Evolutionary conservation across 2,797 vertebrate species (phyloP).

Genomic region (Pygocentrus nattereri): DNA sequence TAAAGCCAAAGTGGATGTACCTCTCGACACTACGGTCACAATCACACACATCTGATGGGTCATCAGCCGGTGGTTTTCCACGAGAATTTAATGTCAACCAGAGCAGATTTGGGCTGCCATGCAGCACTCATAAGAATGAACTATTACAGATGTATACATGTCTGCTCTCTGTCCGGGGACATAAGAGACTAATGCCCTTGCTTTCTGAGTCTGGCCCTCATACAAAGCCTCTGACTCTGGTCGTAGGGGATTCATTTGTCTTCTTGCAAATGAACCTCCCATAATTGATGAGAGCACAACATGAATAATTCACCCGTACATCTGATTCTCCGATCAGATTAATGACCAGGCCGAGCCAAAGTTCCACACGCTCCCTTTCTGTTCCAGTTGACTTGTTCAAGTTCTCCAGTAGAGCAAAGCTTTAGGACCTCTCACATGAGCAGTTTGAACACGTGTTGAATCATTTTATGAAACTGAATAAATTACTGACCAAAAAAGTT

Average conservation of each 20-base stretch:
- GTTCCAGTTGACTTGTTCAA: background rate
- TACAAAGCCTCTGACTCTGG: constrained; percentile 34
- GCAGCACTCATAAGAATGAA: background rate
- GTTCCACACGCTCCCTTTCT: background rate
- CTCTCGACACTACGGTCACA: background rate
- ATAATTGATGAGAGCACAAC: constrained; percentile 75
- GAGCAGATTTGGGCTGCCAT: background rate
- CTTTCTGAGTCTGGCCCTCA: background rate
- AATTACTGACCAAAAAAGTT: too few species aligned
- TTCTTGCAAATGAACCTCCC: constrained; percentile 58
- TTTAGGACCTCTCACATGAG: background rate
- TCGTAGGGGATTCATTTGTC: constrained; percentile 36
- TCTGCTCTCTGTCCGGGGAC: constrained; percentile 1
- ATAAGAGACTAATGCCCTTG: background rate
- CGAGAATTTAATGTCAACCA: background rate
- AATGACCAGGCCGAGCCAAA: constrained; percentile 58
- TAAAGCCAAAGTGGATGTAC: background rate
- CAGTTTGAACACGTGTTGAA: background rate
- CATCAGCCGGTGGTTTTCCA: background rate
- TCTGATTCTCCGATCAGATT: constrained; percentile 78
- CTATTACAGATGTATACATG: background rate
- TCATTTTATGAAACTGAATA: background rate
- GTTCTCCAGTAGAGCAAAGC: background rate
- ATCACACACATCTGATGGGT: background rate
- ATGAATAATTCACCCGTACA: constrained; percentile 81